Base-by-base conservation (phyloP, 2,888 invertebrate species). In the Xylocampa areola region DNA sequence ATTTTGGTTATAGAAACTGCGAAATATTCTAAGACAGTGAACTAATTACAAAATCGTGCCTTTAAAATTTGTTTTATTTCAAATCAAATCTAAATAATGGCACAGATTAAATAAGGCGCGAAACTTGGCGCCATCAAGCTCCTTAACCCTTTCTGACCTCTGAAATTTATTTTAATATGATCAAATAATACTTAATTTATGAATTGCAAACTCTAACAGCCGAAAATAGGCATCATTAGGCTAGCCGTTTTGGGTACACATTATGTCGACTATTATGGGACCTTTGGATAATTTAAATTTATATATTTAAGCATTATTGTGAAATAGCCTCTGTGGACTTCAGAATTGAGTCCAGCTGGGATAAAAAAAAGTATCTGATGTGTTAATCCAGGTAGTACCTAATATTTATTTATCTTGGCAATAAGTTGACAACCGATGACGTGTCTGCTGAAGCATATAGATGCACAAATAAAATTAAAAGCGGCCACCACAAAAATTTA, bases 151-250 rank as follows among this genome's bases (percentile, higher is more conserved):
- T 4, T 13, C 13, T 1, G 32, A 54, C 76, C 73, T 68, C 41
- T 39, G 13, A 36, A 48, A 73, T 71, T 51, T 61, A 71, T 55
- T 68, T 39, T 43, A 55, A 52, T 55, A 52, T 58, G 27, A 36
- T 27, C 41, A 55, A 66, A 23, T 52, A 54, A 36, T 57, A 73
- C 48, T 57, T 55, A 63, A 48, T 62, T 66, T 58, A 66, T 52
- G 44, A 63, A 55, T 41, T 39, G 32, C 58, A 58, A 49, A 59
- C 30, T 25, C 13, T 14, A n/a, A 3, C 10, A 5, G 13, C 45
- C 60, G 1, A 57, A 63, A 77, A 74, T 43, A 70, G 75, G 60
- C 60, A 57, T 74, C 72, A 75, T 77, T 74, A 71, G 30, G 14
- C 1, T 10, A 10, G 33, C 68, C 76, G 39, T 68, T 68, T 71